A percentile compares a stretch with the other conserved stretches of the same genome.
Conservation (phyloP, 2,888 invertebrate genomes). For the Pandemis cinnamomeana region DNA sequence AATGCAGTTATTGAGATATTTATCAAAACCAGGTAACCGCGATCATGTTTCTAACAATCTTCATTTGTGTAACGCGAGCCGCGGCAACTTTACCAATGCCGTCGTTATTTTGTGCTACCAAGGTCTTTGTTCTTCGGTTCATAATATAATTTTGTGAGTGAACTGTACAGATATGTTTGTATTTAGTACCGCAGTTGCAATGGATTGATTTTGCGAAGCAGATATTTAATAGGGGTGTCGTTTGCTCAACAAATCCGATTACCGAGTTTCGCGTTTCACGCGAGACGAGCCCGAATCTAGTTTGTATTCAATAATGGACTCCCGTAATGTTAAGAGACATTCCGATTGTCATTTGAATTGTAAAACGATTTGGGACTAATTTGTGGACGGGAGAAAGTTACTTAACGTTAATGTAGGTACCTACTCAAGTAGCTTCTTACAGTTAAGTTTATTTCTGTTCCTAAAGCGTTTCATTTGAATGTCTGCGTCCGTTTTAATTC, state of each 20-base stretch:
- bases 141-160: background rate
- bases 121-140: background rate
- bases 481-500: conserved; percentile 1
- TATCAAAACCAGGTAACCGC: conserved; percentile 25
- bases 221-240: conserved; percentile 57
- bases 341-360: conserved; percentile 44
- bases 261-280: conserved; percentile 51
- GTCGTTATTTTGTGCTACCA: background rate
- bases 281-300: conserved; percentile 48
- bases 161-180: conserved; percentile 28
- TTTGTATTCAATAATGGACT: conserved; percentile 42
- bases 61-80: conserved; percentile 26
- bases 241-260: conserved; percentile 57
- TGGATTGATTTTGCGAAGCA: conserved; percentile 44
- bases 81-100: conserved; percentile 12
- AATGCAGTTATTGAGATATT: conserved; percentile 24
- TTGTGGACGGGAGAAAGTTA: conserved; percentile 21
- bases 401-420: conserved; percentile 15
- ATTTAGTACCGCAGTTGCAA: conserved; percentile 24
- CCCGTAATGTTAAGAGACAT: conserved; percentile 43
- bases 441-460: background rate
- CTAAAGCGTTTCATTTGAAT: background rate
- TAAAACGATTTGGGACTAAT: conserved; percentile 43
- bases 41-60: conserved; percentile 28
- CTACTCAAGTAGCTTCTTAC: background rate